Percentiles rank a stretch among this genome's conserved stretches.
Conservation (phyloP, 2,797 vertebrate genomes). For the Manis crassicaudata region DNA sequence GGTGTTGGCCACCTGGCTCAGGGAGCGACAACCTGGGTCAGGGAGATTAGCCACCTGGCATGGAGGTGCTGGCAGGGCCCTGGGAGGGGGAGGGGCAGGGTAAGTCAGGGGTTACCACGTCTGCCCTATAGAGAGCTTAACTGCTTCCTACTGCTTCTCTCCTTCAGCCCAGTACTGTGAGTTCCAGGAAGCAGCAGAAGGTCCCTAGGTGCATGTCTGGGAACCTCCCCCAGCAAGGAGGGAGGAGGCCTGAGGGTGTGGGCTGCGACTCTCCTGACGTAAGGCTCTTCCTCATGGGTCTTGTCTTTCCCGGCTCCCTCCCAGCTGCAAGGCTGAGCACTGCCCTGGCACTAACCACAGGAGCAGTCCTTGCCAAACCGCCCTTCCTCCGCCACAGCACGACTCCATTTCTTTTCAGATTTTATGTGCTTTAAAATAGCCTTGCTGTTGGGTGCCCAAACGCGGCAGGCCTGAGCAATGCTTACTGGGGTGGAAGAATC, state of each 20-base stretch:
- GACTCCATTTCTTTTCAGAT: conserved; percentile 59
- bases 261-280: neutral
- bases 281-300: neutral
- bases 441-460: conserved; percentile 63
- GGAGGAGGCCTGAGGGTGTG: neutral
- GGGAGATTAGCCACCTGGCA: neutral
- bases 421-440: conserved; percentile 70
- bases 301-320: neutral
- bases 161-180: neutral
- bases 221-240: neutral
- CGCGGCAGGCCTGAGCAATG: conserved; percentile 57
- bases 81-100: too few species aligned
- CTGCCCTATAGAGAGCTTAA: neutral
- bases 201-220: neutral
- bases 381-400: neutral
- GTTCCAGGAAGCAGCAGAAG: neutral
- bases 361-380: neutral
- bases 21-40: neutral
- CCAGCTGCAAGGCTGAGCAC: neutral
- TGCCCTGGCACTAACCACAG: neutral
- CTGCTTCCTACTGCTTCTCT: neutral
- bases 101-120: neutral
- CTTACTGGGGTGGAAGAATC: conserved; percentile 38
- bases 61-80: neutral
- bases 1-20: neutral